These are phyloP conservation scores for Atta texana DNA, from an alignment of 1,140 invertebrate species.

Conservation along the genomic window DNA sequence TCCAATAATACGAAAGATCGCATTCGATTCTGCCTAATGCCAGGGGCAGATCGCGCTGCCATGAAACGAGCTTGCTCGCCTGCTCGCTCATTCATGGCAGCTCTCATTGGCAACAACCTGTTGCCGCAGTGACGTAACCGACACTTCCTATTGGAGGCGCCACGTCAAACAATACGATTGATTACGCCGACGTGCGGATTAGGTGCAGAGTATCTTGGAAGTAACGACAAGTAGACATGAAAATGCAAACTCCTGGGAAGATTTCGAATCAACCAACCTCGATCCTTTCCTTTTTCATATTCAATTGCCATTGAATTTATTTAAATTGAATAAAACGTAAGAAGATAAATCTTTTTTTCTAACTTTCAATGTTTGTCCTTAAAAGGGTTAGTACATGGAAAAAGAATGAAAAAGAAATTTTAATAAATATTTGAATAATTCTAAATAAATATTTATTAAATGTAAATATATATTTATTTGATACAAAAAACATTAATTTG, in stretches of 20 bases:
- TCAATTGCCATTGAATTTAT: background rate
- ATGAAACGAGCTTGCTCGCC: conserved; percentile 66
- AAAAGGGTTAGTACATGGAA: background rate
- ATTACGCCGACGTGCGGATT: conserved; percentile 14
- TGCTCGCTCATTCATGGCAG: conserved; percentile 72
- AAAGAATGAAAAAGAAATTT: background rate
- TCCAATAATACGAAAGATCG: conserved; percentile 46
- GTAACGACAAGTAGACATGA: background rate
- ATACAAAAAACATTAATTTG: too few species aligned
- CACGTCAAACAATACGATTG: conserved; percentile 7
- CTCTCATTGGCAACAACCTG: conserved; percentile 75
- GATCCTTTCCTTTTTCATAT: too few species aligned
- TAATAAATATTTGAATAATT: too few species aligned
- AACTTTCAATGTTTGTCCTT: background rate
- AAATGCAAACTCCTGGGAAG: background rate
- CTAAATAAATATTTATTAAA: too few species aligned
- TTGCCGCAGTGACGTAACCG: conserved; percentile 73
- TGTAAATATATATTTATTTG: too few species aligned
- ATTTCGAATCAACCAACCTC: background rate
- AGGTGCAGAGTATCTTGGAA: background rate
- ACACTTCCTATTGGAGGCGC: conserved; percentile 38
- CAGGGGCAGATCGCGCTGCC: conserved; percentile 44
- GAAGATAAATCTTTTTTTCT: background rate
- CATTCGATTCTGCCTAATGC: conserved; percentile 16
- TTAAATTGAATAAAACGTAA: background rate